Percentiles rank a stretch among this genome's conserved stretches.
phyloP scores from a whole-genome alignment of 37 sponge, comb jelly and placozoan genomes.

The Mnemiopsis leidyi region DNA sequence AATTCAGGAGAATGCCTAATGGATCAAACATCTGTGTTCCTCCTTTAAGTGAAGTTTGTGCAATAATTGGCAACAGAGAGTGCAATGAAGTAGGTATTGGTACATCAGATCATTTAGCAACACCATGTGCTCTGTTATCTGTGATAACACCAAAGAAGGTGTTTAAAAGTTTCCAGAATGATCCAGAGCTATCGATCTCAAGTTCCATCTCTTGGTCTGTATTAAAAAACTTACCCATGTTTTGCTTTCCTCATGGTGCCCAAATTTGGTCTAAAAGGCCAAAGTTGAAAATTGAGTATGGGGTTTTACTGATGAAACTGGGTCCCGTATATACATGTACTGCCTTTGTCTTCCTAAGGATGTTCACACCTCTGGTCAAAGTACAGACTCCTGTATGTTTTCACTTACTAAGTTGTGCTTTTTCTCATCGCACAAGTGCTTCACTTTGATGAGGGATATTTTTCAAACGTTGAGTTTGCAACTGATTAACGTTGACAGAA shows the following conservation, averaged over 20 bases:
- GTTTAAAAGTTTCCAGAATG: background rate
- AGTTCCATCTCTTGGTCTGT: background rate
- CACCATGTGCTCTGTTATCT: background rate
- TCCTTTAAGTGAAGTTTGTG: constrained; percentile 15
- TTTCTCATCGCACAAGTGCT: background rate
- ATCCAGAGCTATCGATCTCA: background rate
- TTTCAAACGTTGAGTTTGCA: background rate
- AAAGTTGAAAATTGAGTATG: background rate
- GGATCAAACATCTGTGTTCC: background rate
- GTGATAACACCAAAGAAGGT: background rate
- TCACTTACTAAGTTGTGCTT: background rate
- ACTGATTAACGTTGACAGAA: background rate
- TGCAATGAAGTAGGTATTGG: background rate
- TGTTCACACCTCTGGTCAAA: background rate
- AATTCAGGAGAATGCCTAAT: too few species aligned
- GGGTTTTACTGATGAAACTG: constrained; percentile 48
- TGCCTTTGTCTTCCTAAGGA: background rate
- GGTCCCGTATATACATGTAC: constrained; percentile 1
- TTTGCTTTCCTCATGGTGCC: background rate
- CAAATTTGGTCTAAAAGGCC: background rate
- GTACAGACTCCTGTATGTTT: background rate
- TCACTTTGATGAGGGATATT: constrained; percentile 25
- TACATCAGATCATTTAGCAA: background rate
- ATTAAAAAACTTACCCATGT: background rate
- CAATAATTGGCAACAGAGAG: background rate